Evolutionary conservation across 92 coral and sea anemone species (phyloP), one percentile per base, ranked within the genome.

Genomic region (Meandrina meandrites): DNA sequence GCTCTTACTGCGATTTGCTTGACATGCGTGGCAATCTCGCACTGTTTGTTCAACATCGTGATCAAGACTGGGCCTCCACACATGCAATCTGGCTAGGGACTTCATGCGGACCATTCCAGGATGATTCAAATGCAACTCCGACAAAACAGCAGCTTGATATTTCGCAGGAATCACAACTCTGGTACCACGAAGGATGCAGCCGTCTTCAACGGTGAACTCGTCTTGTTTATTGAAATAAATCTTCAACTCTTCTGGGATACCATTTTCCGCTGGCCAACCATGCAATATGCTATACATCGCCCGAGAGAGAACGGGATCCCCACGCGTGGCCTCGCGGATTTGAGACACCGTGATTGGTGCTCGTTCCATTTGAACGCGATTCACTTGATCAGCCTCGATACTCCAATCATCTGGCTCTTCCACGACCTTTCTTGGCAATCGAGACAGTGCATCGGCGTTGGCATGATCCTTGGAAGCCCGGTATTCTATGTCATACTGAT

Each of bases 71-170:
- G 93, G 86, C 91, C 91, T 87, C 93, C 88, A 89, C 54, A 92
- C 67, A 86, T 91, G 90, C 60, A 86, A 37, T 71, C 92, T 42
- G 58, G 85, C 86, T 34, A 92, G 81, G 37, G 95, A 83, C 83
- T 90, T 92, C 90, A 90, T 92, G 30, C 87, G 85, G 40, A 90
- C 95, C 79, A 92, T 80, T 16, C 93, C 95, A 12, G 90, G 90
- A 71, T 92, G 88, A 78, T 88, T 78, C 35, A 84, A 22, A 35
- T 87, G 88, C 31, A 82, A 84, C 48, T 87, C 89, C 47, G 82
- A 87, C 42, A 83, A 83, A 72, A 87, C 89, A 15, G 28, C 77
- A 36, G 73, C 79, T 70, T 77, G 88, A 45, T 37, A 64, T 50
- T 82, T 82, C 8, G 85, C 28, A 8, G 93, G 91, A 48, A 87